These are phyloP conservation scores for Drosophila kurseongensis DNA, from an alignment of 1,140 invertebrate species.

Conservation along the genomic window DNA sequence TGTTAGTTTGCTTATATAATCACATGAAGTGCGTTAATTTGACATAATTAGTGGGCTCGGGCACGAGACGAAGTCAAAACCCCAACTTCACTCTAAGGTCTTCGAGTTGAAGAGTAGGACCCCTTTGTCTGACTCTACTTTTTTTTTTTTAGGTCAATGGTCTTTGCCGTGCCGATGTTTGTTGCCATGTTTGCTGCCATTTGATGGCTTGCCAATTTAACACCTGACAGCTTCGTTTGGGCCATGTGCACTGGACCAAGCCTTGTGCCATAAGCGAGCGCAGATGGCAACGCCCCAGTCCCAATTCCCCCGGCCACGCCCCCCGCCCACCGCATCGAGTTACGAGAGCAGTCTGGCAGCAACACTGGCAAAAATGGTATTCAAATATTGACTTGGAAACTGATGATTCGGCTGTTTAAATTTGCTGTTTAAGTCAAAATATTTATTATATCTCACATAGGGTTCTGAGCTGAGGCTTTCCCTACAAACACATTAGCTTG, in stretches of 20 bases:
- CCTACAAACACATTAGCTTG: no score
- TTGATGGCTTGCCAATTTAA: conserved; percentile 76
- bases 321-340: conserved; percentile 19
- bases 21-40: conserved; percentile 70
- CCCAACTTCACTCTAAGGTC: conserved; percentile 21
- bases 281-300: conserved; percentile 63
- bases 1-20: conserved; percentile 64
- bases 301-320: conserved; percentile 7
- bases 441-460: no score
- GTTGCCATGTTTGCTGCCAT: conserved; percentile 52
- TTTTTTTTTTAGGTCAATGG: conserved; percentile 72
- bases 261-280: conserved; percentile 45
- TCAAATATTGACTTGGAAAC: no score
- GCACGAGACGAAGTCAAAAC: conserved; percentile 47
- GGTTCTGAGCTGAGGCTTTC: no score
- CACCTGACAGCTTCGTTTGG: conserved; percentile 67
- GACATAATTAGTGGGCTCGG: conserved; percentile 71
- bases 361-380: neutral
- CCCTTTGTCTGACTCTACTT: conserved; percentile 54
- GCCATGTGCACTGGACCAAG: conserved; percentile 57
- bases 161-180: conserved; percentile 60
- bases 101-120: conserved; percentile 30
- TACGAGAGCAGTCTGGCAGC: conserved; percentile 46
- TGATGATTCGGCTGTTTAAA: no score
- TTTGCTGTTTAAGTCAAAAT: no score